Evolutionary conservation across 1,140 invertebrate genomes (phyloP).

Genomic region (Tetranychus cinnabarinus): DNA sequence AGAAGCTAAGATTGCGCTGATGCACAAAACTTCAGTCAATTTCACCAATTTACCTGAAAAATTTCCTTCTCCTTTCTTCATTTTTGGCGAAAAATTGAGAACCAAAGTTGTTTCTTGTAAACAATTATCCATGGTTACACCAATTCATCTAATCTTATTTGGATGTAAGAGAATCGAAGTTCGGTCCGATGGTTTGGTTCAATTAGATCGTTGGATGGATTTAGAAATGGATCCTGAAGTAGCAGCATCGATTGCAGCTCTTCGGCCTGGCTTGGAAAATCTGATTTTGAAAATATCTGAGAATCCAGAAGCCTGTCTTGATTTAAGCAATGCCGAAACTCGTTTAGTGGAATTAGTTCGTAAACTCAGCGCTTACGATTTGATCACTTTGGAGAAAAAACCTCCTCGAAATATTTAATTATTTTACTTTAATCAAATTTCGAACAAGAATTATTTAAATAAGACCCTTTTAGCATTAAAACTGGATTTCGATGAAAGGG

Average conservation of each 20-base stretch:
- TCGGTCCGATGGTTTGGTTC: conserved; percentile 28
- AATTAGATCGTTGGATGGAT: conserved; percentile 73
- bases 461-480: no score
- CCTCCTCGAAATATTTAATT: no score
- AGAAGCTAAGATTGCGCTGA: conserved; percentile 72
- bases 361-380: not conserved
- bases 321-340: not conserved
- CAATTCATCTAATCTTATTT: conserved; percentile 75
- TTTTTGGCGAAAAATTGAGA: conserved; percentile 90
- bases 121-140: conserved; percentile 87
- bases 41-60: conserved; percentile 47
- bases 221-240: conserved; percentile 50
- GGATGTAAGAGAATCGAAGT: conserved; percentile 61
- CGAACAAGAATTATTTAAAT: no score
- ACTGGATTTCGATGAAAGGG: no score
- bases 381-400: not conserved
- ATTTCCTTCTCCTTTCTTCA: conserved; percentile 84
- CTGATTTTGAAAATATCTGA: conserved; percentile 49
- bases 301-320: conserved; percentile 35
- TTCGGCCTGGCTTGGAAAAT: conserved; percentile 64
- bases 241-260: conserved; percentile 54
- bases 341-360: not conserved
- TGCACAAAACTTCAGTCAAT: conserved; percentile 92
- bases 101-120: conserved; percentile 90
- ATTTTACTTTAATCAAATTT: no score